These are phyloP conservation scores for Notamacropus eugenii DNA, from an alignment of 2,797 vertebrate species.

Conservation along the genomic window DNA sequence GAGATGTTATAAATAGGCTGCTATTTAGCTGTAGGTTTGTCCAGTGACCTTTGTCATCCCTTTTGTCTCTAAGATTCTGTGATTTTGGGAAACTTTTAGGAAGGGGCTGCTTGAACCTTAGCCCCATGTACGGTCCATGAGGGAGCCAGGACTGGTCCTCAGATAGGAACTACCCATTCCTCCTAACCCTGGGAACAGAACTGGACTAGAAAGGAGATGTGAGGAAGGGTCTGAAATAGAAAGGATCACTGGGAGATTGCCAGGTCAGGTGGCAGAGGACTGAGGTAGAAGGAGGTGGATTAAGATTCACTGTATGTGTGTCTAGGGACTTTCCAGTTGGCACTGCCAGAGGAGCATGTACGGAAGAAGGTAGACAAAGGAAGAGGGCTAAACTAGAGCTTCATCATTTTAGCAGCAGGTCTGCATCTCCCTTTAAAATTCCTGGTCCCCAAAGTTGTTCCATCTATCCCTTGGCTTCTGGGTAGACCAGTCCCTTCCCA, in stretches of 20 bases:
- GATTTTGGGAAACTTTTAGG: constrained; percentile 3
- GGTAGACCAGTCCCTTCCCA: background rate
- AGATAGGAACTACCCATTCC: constrained; percentile 15
- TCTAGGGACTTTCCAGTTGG: background rate
- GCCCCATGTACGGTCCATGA: constrained; percentile 30
- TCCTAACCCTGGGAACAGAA: constrained; percentile 12
- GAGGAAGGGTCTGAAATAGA: background rate
- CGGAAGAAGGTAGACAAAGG: background rate
- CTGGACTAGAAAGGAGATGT: background rate
- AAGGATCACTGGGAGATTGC: constrained; percentile 3
- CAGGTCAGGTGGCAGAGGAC: constrained; percentile 5
- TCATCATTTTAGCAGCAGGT: background rate
- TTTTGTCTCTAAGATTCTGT: background rate
- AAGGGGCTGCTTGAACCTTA: constrained; percentile 19
- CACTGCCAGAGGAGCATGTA: background rate
- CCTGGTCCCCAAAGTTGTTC: background rate
- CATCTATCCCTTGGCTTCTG: background rate
- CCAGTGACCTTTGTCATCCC: background rate
- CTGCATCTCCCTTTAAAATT: background rate
- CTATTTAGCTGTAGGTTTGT: background rate
- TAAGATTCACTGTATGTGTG: background rate
- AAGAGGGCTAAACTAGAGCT: background rate
- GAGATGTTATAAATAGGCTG: background rate
- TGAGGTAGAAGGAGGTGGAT: constrained; percentile 1
- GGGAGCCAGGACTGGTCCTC: constrained; percentile 35